Base-by-base conservation (phyloP, 2,113 vertebrate genomes). In the Platycercus adscitus region DNA sequence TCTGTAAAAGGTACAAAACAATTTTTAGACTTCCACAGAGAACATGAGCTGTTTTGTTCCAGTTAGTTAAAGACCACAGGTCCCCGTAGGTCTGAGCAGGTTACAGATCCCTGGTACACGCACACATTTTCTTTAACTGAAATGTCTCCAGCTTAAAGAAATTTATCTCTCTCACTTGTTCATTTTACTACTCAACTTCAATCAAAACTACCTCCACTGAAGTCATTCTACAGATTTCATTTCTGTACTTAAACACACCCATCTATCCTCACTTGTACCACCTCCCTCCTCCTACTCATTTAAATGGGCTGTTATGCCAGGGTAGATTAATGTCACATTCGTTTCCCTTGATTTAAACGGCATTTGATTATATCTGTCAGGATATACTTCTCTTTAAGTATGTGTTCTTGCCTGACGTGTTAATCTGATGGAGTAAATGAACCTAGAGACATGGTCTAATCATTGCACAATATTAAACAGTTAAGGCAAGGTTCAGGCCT, bases 361-460 rank as follows among this genome's bases (percentile, higher is more conserved):
- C 76, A 77, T 96, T 96, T 96, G 95, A 97, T 95, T 91, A 92
- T 84, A 92, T 93, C 95, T 93, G 95, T 91, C 95, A 96, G 95
- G 91, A 92, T 91, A 85, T 94, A 50, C 88, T 89, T 93, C 93
- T 91, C 88, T 35, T 81, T 85, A 91, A 96, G 86, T 89, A 79
- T 35, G 78, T 77, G 70, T 72, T 92, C 93, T 93, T 94, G 91
- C 94, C 81, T 58, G 63, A 94, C 82, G 70, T 96, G 94, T 96
- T 97, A 96, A 96, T 95, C 87, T 96, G 91, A 94, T 94, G 89
- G 91, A 91, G 93, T 88, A 96, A 97, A 96, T 94, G 93, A 91
- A 75, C 94, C 91, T 85, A 39, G 75, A 96, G 93, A 96, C 81
- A 33, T 11, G 81, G 89, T 29, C 87, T 92, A 87, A 95, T 94